These are phyloP conservation scores for Mormyrus hasselquistii DNA, from an alignment of 2,797 vertebrate species.

Conservation along the genomic window DNA sequence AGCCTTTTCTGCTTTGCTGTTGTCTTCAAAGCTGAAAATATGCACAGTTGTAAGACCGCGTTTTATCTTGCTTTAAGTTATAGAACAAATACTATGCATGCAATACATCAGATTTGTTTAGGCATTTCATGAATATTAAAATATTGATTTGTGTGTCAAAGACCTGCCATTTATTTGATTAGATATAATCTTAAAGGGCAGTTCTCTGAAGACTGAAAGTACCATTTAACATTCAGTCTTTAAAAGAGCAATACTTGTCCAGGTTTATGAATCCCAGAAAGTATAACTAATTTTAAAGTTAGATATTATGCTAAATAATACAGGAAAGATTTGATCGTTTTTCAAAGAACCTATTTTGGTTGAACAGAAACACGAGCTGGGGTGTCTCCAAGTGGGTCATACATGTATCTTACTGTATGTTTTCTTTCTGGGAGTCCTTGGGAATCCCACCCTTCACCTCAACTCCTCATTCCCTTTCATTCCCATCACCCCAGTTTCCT, in stretches of 20 bases:
- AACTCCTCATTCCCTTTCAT: background rate
- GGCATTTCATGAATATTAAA: constrained; percentile 13
- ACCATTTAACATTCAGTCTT: constrained; percentile 11
- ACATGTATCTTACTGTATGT: background rate
- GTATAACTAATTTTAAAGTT: background rate
- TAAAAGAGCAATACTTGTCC: background rate
- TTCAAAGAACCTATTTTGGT: background rate
- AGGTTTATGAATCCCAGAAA: background rate
- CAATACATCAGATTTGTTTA: constrained; percentile 17
- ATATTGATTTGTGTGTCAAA: background rate
- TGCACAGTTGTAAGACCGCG: constrained; percentile 6
- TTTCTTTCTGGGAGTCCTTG: background rate
- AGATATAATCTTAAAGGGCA: background rate
- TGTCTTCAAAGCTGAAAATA: constrained; percentile 36
- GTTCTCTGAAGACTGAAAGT: background rate
- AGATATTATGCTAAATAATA: background rate
- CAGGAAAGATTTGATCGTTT: constrained; percentile 8
- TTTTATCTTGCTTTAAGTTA: background rate
- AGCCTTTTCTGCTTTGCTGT: constrained; percentile 36
- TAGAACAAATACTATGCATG: constrained; percentile 18
- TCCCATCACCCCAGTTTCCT: background rate
- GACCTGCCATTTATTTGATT: background rate
- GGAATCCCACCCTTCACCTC: background rate
- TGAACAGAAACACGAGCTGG: background rate
- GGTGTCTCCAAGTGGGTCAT: background rate